Percentiles rank a stretch among this genome's conserved stretches.
These are phyloP conservation scores for Acleris cristana DNA, from an alignment of 2,888 invertebrate species.

Conservation along the genomic window DNA sequence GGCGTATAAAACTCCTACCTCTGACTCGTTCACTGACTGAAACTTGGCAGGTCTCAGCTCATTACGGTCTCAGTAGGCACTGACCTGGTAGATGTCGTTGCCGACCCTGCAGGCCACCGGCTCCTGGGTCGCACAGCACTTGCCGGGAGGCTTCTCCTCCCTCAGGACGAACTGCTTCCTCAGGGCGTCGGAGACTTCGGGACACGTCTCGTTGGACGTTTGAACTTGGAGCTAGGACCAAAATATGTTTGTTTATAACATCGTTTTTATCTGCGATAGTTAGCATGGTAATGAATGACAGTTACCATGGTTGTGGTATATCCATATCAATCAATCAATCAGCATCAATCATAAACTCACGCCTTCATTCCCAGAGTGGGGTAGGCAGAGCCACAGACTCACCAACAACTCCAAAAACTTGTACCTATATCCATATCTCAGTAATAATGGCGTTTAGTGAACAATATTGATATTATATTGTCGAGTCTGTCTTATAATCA, in stretches of 20 bases:
- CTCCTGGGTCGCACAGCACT: slow-evolving; percentile 83
- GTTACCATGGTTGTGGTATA: too few relatives aligned
- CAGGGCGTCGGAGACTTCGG: slow-evolving; percentile 68
- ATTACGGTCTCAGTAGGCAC: neutral
- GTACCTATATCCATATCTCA: too few relatives aligned
- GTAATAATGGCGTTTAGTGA: too few relatives aligned
- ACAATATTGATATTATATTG: too few relatives aligned
- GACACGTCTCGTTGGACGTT: slow-evolving; percentile 79
- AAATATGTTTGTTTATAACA: slow-evolving; percentile 2
- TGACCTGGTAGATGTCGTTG: slow-evolving; percentile 73
- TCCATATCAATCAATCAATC: too few relatives aligned
- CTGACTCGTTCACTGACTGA: too few relatives aligned
- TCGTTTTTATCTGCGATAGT: neutral
- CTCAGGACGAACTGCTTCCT: slow-evolving; percentile 79
- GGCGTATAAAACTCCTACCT: too few relatives aligned
- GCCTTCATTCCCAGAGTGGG: too few relatives aligned
- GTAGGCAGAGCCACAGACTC: too few relatives aligned
- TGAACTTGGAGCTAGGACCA: slow-evolving; percentile 81
- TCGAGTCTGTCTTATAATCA: too few relatives aligned
- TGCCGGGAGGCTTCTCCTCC: slow-evolving; percentile 66
- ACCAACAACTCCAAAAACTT: too few relatives aligned
- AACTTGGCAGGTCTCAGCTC: neutral
- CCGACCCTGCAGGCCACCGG: slow-evolving; percentile 83
- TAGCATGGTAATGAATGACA: neutral
- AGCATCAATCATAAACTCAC: too few relatives aligned